A percentile compares a stretch with the other conserved stretches of the same genome.
Conservation (phyloP, 2,888 invertebrate species). For the Lingula anatina region DNA sequence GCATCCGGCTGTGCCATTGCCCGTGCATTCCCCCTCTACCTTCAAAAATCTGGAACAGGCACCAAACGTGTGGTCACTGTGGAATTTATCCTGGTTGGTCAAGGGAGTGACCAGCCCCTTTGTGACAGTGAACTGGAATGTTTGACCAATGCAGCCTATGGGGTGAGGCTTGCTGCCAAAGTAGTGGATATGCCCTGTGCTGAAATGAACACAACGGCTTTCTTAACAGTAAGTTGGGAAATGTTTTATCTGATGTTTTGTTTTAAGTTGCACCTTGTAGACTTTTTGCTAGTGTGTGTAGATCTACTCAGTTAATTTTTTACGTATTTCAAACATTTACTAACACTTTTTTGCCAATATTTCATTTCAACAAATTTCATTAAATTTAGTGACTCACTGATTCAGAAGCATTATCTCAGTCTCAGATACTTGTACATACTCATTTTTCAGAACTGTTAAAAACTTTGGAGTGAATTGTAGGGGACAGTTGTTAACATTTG, state of each 20-base stretch:
- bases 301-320: neutral
- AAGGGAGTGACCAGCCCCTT: slow-evolving; percentile 47
- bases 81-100: slow-evolving; percentile 59
- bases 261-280: no score
- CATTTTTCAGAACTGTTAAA: no score
- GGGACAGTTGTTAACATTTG: no score
- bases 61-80: slow-evolving; percentile 26
- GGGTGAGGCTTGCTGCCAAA: slow-evolving; percentile 68
- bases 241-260: neutral
- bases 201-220: slow-evolving; percentile 75
- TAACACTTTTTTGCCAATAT: no score
- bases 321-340: neutral
- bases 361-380: no score
- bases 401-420: no score
- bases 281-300: slow-evolving; percentile 10
- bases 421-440: no score
- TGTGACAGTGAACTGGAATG: slow-evolving; percentile 40
- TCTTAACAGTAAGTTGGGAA: slow-evolving; percentile 61
- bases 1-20: slow-evolving; percentile 78
- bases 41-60: slow-evolving; percentile 55
- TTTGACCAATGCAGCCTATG: slow-evolving; percentile 39
- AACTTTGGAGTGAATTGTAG: no score
- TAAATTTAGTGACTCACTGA: no score
- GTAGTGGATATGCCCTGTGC: slow-evolving; percentile 83
- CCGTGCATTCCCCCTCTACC: slow-evolving; percentile 73